Conservation (phyloP, 2,113 vertebrate genomes). For the Aegithalos caudatus region DNA sequence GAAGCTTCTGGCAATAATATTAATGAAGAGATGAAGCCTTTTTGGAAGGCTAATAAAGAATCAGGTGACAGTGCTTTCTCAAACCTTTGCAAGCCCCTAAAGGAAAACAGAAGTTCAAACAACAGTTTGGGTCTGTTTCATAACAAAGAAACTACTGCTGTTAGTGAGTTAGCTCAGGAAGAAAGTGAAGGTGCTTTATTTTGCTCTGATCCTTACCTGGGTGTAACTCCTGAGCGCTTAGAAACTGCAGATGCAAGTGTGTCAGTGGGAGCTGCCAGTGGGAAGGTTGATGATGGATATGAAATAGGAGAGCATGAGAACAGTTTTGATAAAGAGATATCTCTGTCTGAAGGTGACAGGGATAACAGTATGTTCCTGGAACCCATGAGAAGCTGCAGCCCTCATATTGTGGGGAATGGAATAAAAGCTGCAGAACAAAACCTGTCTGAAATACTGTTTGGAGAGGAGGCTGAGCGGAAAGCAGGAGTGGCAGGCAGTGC, state of each 20-base stretch:
- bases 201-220: neutral
- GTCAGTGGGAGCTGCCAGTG: neutral
- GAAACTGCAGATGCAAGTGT: neutral
- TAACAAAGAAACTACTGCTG: neutral
- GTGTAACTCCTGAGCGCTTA: neutral
- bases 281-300: neutral
- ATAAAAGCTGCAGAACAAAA: neutral
- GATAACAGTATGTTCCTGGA: neutral
- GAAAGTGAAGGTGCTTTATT: neutral
- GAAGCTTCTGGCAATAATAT: slow-evolving; percentile 73
- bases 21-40: slow-evolving; percentile 79
- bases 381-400: neutral
- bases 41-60: slow-evolving; percentile 58
- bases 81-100: neutral
- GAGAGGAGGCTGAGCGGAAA: neutral
- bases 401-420: neutral
- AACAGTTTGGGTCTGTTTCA: neutral
- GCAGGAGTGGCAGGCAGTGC: neutral
- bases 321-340: neutral
- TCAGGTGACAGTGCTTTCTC: neutral
- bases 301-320: neutral
- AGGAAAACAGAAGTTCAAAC: neutral
- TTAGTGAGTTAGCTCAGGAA: neutral
- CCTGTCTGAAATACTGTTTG: neutral
- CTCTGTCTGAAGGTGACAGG: neutral